Conservation (phyloP, 2,113 vertebrate genomes). For the Poicephalus gulielmi region DNA sequence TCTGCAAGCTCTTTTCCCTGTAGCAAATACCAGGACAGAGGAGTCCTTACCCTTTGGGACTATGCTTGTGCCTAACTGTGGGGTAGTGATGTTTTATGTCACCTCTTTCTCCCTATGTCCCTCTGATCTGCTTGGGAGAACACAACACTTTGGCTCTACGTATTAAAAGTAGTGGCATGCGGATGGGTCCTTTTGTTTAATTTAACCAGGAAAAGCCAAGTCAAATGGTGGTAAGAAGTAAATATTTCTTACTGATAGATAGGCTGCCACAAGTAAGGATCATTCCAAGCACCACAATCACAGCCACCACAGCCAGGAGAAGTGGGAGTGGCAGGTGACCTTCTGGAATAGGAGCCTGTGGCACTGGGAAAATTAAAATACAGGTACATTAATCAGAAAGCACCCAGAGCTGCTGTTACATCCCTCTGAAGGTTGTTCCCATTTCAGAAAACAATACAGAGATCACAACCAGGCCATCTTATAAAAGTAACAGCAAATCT, state of each 20-base stretch:
- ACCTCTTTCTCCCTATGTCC: background rate
- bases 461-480: background rate
- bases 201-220: background rate
- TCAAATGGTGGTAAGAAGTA: background rate
- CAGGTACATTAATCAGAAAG: background rate
- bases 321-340: conserved; percentile 79
- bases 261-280: conserved; percentile 83
- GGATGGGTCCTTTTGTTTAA: background rate
- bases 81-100: background rate
- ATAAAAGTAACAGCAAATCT: background rate
- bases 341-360: conserved; percentile 52
- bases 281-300: conserved; percentile 79
- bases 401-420: background rate
- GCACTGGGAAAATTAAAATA: conserved; percentile 34
- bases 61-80: background rate
- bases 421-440: background rate
- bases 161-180: background rate
- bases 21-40: background rate
- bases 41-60: background rate
- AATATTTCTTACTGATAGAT: conserved; percentile 84
- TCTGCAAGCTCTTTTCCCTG: background rate
- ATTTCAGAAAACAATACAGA: background rate
- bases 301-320: conserved; percentile 82
- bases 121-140: background rate
- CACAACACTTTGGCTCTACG: background rate